These are phyloP conservation scores for Caenorhabditis sulstoni DNA, from an alignment of 2,888 invertebrate genomes.

Conservation along the genomic window DNA sequence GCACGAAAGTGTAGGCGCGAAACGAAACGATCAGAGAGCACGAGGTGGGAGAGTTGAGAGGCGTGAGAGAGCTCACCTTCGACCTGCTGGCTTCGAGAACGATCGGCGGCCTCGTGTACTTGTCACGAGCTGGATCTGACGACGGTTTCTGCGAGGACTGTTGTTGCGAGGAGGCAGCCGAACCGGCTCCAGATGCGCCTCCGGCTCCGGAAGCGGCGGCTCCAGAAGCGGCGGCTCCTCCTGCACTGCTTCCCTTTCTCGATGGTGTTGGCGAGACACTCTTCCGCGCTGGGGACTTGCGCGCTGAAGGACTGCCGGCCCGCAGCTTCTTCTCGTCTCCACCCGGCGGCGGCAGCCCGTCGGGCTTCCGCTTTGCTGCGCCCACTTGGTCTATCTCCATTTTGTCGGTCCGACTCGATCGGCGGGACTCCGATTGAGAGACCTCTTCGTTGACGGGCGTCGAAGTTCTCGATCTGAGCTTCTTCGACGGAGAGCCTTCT, in stretches of 20 bases:
- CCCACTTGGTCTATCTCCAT: slow-evolving; percentile 66
- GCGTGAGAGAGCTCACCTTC: slow-evolving; percentile 65
- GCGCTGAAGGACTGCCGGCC: slow-evolving; percentile 61
- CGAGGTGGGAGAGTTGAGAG: slow-evolving; percentile 1
- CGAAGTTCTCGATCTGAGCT: slow-evolving; percentile 73
- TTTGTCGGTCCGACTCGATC: slow-evolving; percentile 64
- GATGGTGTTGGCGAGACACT: slow-evolving; percentile 56
- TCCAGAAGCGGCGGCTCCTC: slow-evolving; percentile 11
- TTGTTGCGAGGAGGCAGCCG: slow-evolving; percentile 12
- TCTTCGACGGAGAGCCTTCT: slow-evolving; percentile 79
- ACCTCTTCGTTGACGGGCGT: slow-evolving; percentile 76
- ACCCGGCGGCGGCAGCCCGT: slow-evolving; percentile 64
- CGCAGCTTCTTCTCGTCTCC: slow-evolving; percentile 69
- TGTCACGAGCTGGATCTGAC: slow-evolving; percentile 56
- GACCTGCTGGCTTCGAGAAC: slow-evolving; percentile 76
- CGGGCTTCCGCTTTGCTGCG: slow-evolving; percentile 63
- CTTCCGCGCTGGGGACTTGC: slow-evolving; percentile 50
- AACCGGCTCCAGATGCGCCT: neutral
- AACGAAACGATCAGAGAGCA: slow-evolving; percentile 31
- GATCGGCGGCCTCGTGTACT: slow-evolving; percentile 75
- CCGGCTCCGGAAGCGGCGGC: neutral
- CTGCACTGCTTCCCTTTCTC: slow-evolving; percentile 33
- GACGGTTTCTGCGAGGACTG: slow-evolving; percentile 19
- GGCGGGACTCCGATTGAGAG: slow-evolving; percentile 65
- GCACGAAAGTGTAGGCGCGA: slow-evolving; percentile 28